Evolutionary conservation across 2,797 vertebrate species (phyloP), one percentile per base, ranked within the genome.

Genomic region (Pelodytes ibericus): DNA sequence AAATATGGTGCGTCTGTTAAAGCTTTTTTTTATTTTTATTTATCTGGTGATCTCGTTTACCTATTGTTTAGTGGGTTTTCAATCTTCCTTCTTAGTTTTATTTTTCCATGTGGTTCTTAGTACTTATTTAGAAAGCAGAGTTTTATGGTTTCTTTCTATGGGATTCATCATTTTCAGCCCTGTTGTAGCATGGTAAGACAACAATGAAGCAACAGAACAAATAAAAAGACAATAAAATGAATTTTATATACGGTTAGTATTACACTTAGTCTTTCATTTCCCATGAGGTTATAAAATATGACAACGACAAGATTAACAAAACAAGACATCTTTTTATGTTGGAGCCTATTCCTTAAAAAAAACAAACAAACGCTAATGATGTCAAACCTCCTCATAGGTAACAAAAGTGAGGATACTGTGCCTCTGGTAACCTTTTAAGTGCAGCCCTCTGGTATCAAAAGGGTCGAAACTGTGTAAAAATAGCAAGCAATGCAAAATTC

Each of bases 1-100:
- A 99, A 96, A 99, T 99, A 99, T 95, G 96, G 96, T 98, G 95
- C 95, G 94, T 98, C 95, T 98, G 97, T 98, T 96, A 91, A 95
- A 96, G 92, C 94, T 90, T 94, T 88, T 91, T 93, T 91, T 94
- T 88, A 91, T 93, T 91, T 95, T 96, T 88, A 98, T 99, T 98
- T 99, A 98, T 98, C 97, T 98, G 96, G 96, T 98, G 91, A 93
- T 91, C 90, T 92, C 81, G 90, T 93, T 93, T 93, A 96, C 96
- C 96, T 98, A 95, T 95, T 95, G 95, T 97, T 98, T 98, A 97
- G 96, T 98, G 96, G 95, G 95, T 95, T 97, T 96, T 71, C 90
- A 90, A 93, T 95, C 49, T 93, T 95, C 93, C 93, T 83, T 92
- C 89, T 96, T 96, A 96, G 94, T 96, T 53, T 53, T 53, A 20